phyloP scores from a whole-genome alignment of 2,888 invertebrate genomes.

The Papilio protenor region DNA sequence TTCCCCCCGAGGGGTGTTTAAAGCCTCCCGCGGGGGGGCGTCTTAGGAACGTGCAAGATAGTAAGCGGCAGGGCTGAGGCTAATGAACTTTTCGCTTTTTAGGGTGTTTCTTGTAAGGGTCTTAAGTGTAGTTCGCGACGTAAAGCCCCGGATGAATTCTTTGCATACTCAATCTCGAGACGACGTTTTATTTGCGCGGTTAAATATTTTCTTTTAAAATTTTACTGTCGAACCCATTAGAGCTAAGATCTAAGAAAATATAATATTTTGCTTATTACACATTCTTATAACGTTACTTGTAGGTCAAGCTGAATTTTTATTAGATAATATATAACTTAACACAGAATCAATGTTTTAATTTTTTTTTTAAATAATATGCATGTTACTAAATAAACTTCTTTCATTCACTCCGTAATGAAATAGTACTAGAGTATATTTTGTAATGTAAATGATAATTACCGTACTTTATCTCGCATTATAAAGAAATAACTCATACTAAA shows the following conservation, averaged over 20 bases:
- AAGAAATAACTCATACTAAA: constrained; percentile 18
- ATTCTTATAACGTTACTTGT: not conserved
- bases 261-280: not conserved
- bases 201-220: constrained; percentile 2
- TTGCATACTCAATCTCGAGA: constrained; percentile 14
- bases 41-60: constrained; percentile 84
- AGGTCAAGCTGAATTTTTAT: too few species aligned
- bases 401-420: too few species aligned
- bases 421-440: not conserved
- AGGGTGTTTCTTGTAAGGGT: constrained; percentile 63
- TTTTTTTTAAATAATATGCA: not conserved
- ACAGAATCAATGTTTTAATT: too few species aligned
- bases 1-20: constrained; percentile 56
- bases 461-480: not conserved
- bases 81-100: constrained; percentile 78
- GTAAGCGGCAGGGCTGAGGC: constrained; percentile 80
- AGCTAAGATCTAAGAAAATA: not conserved
- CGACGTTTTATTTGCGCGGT: not conserved
- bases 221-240: not conserved
- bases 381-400: not conserved
- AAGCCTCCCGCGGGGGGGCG: constrained; percentile 62
- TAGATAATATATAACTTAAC: too few species aligned
- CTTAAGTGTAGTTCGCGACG: constrained; percentile 52
- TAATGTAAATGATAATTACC: not conserved
- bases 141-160: constrained; percentile 20